Evolutionary conservation across 92 coral and sea anemone species (phyloP), one percentile per base, ranked within the genome.

Genomic region (Palythoa caribaeorum): DNA sequence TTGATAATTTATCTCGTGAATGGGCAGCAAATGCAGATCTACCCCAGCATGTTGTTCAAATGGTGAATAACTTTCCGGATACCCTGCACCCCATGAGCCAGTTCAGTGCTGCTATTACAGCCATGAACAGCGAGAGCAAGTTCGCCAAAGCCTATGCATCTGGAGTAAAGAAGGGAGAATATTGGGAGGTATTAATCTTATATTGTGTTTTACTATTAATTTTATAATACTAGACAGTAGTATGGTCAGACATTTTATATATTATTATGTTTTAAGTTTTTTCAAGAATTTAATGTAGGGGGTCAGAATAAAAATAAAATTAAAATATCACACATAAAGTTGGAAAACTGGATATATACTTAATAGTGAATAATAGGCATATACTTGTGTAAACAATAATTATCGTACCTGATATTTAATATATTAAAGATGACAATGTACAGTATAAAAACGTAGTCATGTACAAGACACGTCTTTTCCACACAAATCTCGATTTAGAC

Each of bases 51-150:
- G 99, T 97, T 51, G 99, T 97, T 6, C 99, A 97, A 79, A 92
- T 97, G 94, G 88, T 97, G 90, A 97, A 97, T 83, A 94, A 97
- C 86, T 97, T 97, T 77, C 99, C 99, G 51, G 95, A 92, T 53
- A 94, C 98, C 10, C 93, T 97, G 68, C 99, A 97, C 84, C 99
- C 99, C 19, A 97, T 97, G 99, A 94, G 98, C 76, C 99, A 97
- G 93, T 93, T 97, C 71, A 94, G 99, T 89, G 96, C 98, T 38
- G 99, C 99, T 21, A 94, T 97, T 80, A 97, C 99, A 1, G 99
- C 99, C 59, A 95, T 97, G 99, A 94, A 93, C 93, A 97, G 97
- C 17, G 99, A 97, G 79, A 97, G 99, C 92, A 93, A 96, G 71
- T 97, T 97, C 89, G 96, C 95, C 44, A 92, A 94, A 83, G 99